Conservation (phyloP, 2,797 vertebrate species). For the Rachycentron canadum region DNA sequence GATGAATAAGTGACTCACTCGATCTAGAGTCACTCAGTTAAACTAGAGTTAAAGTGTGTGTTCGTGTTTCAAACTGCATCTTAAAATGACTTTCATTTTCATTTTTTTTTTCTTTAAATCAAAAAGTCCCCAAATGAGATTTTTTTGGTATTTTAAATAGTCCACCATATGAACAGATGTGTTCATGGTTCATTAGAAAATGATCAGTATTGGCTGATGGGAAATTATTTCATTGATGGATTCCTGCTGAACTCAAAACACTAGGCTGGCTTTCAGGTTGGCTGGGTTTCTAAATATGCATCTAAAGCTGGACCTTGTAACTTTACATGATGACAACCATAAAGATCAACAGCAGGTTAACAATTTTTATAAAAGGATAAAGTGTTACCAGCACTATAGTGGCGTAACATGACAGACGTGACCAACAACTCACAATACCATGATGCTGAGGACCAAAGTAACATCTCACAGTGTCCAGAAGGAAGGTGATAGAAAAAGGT, state of each 20-base stretch:
- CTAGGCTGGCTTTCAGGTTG: not conserved
- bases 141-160: conserved; percentile 9
- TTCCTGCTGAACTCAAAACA: not conserved
- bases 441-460: too few species aligned
- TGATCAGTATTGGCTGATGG: not conserved
- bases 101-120: conserved; percentile 29
- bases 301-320: conserved; percentile 2
- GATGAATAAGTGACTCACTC: conserved; percentile 71
- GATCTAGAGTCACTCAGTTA: conserved; percentile 61
- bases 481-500: not conserved
- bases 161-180: not conserved
- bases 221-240: conserved; percentile 1
- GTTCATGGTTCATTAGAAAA: conserved; percentile 7
- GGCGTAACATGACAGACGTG: too few species aligned
- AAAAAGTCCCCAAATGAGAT: conserved; percentile 2
- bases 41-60: conserved; percentile 37
- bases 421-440: too few species aligned
- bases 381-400: too few species aligned
- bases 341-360: not conserved
- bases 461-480: too few species aligned
- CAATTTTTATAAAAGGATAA: not conserved
- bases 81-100: conserved; percentile 45
- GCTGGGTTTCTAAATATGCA: not conserved
- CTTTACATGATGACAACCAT: not conserved
- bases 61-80: conserved; percentile 12